Percentiles rank a stretch among this genome's conserved stretches.
phyloP scores from a whole-genome alignment of 2,888 invertebrate genomes.

The Drosophila stalkeri region DNA sequence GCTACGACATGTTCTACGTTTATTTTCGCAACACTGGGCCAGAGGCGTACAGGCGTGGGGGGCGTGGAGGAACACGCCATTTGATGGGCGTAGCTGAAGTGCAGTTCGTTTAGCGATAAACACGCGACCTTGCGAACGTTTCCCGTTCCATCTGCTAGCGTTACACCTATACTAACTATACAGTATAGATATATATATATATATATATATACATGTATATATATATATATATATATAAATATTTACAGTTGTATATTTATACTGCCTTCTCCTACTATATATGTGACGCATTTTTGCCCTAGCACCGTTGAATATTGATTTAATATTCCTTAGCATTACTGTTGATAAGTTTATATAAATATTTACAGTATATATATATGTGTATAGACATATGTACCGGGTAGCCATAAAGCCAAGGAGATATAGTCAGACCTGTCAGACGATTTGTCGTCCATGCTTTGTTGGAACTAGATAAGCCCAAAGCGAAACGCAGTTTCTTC shows the following conservation, averaged over 20 bases:
- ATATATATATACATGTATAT: constrained; percentile 1
- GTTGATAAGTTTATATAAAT: constrained; percentile 43
- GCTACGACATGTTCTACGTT: constrained; percentile 53
- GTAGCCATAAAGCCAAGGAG: background rate
- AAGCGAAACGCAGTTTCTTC: constrained; percentile 17
- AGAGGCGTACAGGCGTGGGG: background rate
- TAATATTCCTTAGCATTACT: constrained; percentile 63
- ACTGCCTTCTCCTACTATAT: constrained; percentile 1
- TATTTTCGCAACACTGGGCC: constrained; percentile 3
- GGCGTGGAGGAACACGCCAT: constrained; percentile 61
- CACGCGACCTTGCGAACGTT: constrained; percentile 70
- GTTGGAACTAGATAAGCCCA: constrained; percentile 52
- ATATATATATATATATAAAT: background rate
- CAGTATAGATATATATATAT: constrained; percentile 9
- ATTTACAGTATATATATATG: background rate
- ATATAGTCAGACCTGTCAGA: constrained; percentile 54
- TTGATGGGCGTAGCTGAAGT: constrained; percentile 68
- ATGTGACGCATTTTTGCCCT: constrained; percentile 76
- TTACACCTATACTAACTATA: constrained; percentile 24
- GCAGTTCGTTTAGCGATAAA: constrained; percentile 73
- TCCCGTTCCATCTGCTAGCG: constrained; percentile 12
- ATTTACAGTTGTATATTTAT: constrained; percentile 11
- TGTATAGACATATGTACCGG: background rate
- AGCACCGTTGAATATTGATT: constrained; percentile 78
- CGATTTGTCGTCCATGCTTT: constrained; percentile 64